Evolutionary conservation across 2,888 invertebrate genomes (phyloP).

Genomic region (Chromoteleia sp.): DNA sequence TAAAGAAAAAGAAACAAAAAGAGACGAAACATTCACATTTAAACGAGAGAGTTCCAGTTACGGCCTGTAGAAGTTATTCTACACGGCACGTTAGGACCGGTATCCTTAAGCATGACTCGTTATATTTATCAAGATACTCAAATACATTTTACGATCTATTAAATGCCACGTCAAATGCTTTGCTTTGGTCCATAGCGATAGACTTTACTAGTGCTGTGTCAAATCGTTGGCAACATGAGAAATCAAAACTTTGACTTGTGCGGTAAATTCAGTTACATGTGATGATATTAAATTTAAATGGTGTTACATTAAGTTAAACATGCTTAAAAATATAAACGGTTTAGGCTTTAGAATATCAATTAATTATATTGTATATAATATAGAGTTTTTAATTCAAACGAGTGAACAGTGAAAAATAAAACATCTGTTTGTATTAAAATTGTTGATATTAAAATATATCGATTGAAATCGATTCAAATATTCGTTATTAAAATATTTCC

Average conservation of each 20-base stretch:
- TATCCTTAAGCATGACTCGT: conserved; percentile 80
- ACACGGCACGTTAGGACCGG: conserved; percentile 74
- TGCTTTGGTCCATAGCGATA: conserved; percentile 72
- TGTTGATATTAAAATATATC: too few relatives aligned
- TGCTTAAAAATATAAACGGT: conserved; percentile 26
- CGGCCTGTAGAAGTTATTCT: conserved; percentile 70
- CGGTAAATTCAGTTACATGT: conserved; percentile 44
- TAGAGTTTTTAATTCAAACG: too few relatives aligned
- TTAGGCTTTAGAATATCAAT: too few relatives aligned
- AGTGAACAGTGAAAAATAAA: too few relatives aligned
- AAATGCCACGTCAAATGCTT: conserved; percentile 82
- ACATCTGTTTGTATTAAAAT: too few relatives aligned
- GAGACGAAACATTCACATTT: conserved; percentile 28
- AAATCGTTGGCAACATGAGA: conserved; percentile 48
- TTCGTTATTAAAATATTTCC: too few relatives aligned
- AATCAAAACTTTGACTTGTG: conserved; percentile 47
- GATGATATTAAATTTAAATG: conserved; percentile 54
- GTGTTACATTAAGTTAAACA: conserved; percentile 25
- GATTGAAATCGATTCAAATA: too few relatives aligned
- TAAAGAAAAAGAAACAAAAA: too few relatives aligned
- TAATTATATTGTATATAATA: too few relatives aligned
- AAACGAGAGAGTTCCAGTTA: conserved; percentile 46
- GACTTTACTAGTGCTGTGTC: conserved; percentile 53
- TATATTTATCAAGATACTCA: conserved; percentile 84
- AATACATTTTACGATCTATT: conserved; percentile 84